Percentiles rank a stretch among this genome's conserved stretches.
phyloP scores from a whole-genome alignment of 2,113 vertebrate genomes.

The Columba janthina region DNA sequence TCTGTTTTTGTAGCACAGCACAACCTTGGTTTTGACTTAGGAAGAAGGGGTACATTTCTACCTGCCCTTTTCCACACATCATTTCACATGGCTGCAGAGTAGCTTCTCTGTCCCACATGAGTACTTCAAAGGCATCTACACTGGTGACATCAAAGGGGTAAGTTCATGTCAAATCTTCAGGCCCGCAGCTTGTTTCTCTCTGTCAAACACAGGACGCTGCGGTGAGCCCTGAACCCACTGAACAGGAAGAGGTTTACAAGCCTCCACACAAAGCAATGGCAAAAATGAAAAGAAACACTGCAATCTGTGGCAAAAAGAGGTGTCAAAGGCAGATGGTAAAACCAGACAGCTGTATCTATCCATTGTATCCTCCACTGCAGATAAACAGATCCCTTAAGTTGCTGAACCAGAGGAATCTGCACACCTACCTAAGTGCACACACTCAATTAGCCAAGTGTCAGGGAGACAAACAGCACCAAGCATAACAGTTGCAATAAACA shows the following conservation, averaged over 20 bases:
- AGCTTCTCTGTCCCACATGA: not conserved
- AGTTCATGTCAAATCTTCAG: not conserved
- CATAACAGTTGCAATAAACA: not conserved
- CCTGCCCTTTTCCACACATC: not conserved
- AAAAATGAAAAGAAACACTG: not conserved
- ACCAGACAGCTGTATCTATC: not conserved
- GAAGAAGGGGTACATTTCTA: not conserved
- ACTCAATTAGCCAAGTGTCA: not conserved
- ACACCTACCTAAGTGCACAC: rapidly evolving
- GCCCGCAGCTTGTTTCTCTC: not conserved
- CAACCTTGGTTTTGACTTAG: not conserved
- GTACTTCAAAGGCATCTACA: not conserved
- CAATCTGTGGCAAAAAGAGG: not conserved
- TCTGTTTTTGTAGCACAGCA: not conserved
- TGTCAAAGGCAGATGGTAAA: not conserved
- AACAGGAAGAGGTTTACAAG: not conserved
- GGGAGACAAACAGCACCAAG: not conserved
- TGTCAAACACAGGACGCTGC: not conserved
- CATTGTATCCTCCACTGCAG: not conserved
- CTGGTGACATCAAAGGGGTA: not conserved
- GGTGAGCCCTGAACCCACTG: not conserved
- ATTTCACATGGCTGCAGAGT: not conserved
- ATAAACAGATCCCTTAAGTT: not conserved
- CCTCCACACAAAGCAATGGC: not conserved
- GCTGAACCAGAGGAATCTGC: not conserved